Percentiles rank a stretch among this genome's conserved stretches.
Evolutionary conservation across 2,888 invertebrate genomes (phyloP).

Genomic region (Harpalus rubripes): DNA sequence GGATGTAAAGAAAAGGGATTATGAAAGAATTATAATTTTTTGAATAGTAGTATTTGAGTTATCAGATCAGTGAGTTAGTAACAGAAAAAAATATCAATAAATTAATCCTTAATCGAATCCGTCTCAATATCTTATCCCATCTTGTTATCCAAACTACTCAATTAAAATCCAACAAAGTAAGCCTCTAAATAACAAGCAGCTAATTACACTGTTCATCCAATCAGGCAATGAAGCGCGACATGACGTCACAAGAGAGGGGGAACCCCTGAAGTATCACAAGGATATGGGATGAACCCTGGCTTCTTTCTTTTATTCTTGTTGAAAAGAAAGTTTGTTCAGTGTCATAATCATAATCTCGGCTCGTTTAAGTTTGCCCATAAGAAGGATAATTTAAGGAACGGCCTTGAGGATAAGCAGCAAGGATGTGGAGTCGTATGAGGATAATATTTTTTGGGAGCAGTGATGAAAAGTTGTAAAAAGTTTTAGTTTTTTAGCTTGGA

Average conservation of each 20-base stretch:
- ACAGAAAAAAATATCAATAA: too few relatives aligned
- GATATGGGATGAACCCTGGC: constrained; percentile 66
- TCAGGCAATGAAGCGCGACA: neutral
- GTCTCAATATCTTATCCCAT: neutral
- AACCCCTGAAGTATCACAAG: neutral
- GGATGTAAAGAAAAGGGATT: too few relatives aligned
- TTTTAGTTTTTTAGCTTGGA: too few relatives aligned
- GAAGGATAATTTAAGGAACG: neutral
- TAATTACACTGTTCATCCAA: neutral
- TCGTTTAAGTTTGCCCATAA: constrained; percentile 71
- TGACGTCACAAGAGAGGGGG: constrained; percentile 14
- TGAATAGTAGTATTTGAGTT: too few relatives aligned
- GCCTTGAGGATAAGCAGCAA: neutral
- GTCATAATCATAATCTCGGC: constrained; percentile 74
- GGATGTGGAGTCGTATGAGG: neutral
- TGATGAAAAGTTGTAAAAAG: too few relatives aligned
- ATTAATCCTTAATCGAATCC: too few relatives aligned
- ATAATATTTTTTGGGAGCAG: neutral
- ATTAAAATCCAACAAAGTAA: constrained; percentile 39
- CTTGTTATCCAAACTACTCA: constrained; percentile 62
- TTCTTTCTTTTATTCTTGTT: constrained; percentile 69
- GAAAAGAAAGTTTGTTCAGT: constrained; percentile 71
- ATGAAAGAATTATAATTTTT: too few relatives aligned
- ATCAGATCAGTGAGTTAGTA: too few relatives aligned
- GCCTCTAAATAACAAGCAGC: neutral